Conservation (phyloP, 2,888 invertebrate species). For the Drosophila paranaensis region DNA sequence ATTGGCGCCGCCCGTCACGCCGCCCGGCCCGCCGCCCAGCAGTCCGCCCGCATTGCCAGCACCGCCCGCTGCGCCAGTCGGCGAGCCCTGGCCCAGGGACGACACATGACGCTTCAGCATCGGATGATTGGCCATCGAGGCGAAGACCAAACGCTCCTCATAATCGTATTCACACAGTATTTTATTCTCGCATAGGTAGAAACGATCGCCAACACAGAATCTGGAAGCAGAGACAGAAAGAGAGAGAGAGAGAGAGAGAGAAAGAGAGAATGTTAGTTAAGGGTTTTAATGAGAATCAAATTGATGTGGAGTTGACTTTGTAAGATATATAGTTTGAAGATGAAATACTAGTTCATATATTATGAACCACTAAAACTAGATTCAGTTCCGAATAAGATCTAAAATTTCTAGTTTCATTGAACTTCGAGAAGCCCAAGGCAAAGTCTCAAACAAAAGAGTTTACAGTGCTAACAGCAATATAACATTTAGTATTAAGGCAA, state of each 20-base stretch:
- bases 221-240: conserved; percentile 85
- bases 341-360: neutral
- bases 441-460: too few relatives aligned
- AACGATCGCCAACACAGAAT: conserved; percentile 98
- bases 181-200: conserved; percentile 98
- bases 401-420: neutral
- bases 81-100: conserved; percentile 83
- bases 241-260: neutral
- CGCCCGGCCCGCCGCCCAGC: conserved; percentile 69
- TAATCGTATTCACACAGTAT: conserved; percentile 99
- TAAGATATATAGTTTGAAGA: neutral
- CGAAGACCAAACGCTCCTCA: conserved; percentile 97
- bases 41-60: conserved; percentile 61
- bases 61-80: conserved; percentile 77
- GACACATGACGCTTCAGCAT: conserved; percentile 85
- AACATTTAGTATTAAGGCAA: too few relatives aligned
- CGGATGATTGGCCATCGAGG: conserved; percentile 97
- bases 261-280: neutral
- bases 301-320: neutral
- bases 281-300: neutral
- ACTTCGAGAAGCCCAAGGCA: neutral
- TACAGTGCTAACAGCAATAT: too few relatives aligned
- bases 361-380: too few relatives aligned
- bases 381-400: too few relatives aligned
- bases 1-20: conserved; percentile 50